These are phyloP conservation scores for Lepidocyrtinus sp. DNA, from an alignment of 2,888 invertebrate species.

Conservation along the genomic window DNA sequence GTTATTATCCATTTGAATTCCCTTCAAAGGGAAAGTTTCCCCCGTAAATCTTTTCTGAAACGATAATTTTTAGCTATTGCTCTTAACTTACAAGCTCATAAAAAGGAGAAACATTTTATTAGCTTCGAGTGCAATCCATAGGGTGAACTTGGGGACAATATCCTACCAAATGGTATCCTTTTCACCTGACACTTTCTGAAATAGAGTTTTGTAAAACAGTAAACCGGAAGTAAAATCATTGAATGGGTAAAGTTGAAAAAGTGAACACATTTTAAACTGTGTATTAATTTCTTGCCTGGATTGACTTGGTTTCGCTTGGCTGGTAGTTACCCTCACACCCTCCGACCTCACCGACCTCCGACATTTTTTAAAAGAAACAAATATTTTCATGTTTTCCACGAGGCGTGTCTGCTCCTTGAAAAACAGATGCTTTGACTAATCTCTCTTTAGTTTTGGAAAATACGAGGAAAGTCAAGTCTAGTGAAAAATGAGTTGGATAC, in stretches of 20 bases:
- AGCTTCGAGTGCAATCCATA: neutral
- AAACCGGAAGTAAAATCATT: no score
- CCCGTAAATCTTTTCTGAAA: constrained; percentile 69
- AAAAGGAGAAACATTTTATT: constrained; percentile 32
- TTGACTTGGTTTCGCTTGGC: no score
- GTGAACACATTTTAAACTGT: no score
- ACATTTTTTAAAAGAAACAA: no score
- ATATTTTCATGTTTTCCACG: neutral
- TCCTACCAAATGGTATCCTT: neutral
- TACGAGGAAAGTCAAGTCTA: constrained; percentile 48
- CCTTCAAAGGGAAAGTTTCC: constrained; percentile 60
- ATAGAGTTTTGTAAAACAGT: no score
- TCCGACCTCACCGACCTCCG: no score
- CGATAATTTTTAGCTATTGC: constrained; percentile 67
- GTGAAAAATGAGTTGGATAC: constrained; percentile 64
- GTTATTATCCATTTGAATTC: constrained; percentile 66
- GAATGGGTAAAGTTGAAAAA: no score
- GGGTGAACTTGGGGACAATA: neutral
- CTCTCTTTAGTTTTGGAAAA: constrained; percentile 41
- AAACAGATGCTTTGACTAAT: constrained; percentile 51
- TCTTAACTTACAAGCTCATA: constrained; percentile 34
- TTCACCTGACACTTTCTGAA: neutral
- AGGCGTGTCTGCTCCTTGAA: constrained; percentile 40
- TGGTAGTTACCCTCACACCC: no score
- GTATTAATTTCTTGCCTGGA: no score